Evolutionary conservation across 2,888 invertebrate genomes (phyloP).

Genomic region (Abscondita cerata): DNA sequence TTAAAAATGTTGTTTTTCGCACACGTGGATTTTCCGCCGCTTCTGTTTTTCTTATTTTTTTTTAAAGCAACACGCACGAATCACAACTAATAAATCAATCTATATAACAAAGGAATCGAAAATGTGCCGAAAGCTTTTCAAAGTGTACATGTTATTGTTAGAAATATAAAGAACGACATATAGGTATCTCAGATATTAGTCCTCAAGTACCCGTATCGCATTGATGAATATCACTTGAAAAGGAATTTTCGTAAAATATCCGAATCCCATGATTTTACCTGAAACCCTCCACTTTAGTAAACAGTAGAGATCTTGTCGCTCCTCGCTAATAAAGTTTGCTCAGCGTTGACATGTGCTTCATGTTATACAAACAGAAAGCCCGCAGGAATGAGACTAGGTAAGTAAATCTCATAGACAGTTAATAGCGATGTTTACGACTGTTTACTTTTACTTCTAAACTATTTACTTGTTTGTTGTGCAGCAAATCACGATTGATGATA

Average conservation of each 20-base stretch:
- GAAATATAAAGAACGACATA: conserved; percentile 25
- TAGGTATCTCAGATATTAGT: conserved; percentile 25
- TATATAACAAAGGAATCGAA: conserved; percentile 18
- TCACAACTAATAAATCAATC: conserved; percentile 26
- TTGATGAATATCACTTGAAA: conserved; percentile 28
- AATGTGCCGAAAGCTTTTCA: conserved; percentile 28
- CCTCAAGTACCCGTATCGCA: conserved; percentile 32
- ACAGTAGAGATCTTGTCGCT: conserved; percentile 55
- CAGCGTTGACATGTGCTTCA: conserved; percentile 56
- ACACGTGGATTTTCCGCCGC: too few species aligned
- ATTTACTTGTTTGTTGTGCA: conserved; percentile 22
- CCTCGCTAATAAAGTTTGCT: conserved; percentile 59
- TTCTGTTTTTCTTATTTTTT: background rate
- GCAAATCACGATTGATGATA: conserved; percentile 9
- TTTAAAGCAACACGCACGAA: background rate
- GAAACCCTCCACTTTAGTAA: conserved; percentile 33
- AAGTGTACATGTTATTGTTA: conserved; percentile 26
- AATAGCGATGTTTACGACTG: conserved; percentile 29
- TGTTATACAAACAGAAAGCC: conserved; percentile 50
- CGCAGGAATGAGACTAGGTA: conserved; percentile 32
- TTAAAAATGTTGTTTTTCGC: too few species aligned
- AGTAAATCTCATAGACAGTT: conserved; percentile 30
- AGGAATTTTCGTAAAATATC: conserved; percentile 28
- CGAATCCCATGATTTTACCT: conserved; percentile 20
- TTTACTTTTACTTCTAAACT: conserved; percentile 28